Percentiles rank a stretch among this genome's conserved stretches.
Evolutionary conservation across 2,113 vertebrate genomes (phyloP).

Genomic region (Brachyhypopomus gauderio): DNA sequence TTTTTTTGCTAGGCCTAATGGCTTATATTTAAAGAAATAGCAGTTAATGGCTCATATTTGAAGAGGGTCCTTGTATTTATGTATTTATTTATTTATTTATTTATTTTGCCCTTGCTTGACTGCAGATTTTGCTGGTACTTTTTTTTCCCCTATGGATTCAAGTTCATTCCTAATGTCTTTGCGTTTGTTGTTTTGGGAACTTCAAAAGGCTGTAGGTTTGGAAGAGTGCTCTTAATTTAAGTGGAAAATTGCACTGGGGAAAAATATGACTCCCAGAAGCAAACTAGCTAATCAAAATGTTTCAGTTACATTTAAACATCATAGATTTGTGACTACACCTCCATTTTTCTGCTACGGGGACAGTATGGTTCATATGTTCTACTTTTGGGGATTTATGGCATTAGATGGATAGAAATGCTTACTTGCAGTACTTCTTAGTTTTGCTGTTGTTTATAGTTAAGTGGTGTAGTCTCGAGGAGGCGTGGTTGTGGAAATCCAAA

Average conservation of each 20-base stretch:
- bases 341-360: not conserved
- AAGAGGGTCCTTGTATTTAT: not conserved
- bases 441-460: not conserved
- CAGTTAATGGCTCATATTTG: conserved; percentile 37
- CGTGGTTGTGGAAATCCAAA: not conserved
- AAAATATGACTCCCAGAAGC: conserved; percentile 45
- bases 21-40: conserved; percentile 27
- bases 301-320: not conserved
- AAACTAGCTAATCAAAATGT: not conserved
- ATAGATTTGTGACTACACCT: not conserved
- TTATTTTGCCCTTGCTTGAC: not conserved
- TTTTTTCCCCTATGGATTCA: not conserved
- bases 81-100: no score
- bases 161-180: conserved; percentile 49
- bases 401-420: no score
- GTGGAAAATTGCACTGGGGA: conserved; percentile 45
- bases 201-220: conserved; percentile 61
- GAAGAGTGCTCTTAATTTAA: conserved; percentile 53
- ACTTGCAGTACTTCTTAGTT: not conserved
- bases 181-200: conserved; percentile 42
- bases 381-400: not conserved
- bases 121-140: not conserved
- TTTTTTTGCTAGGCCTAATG: conserved; percentile 3
- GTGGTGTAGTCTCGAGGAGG: not conserved
- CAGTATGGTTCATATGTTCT: not conserved